phyloP scores from a whole-genome alignment of 2,797 vertebrate genomes.

The Manis crassicaudata region DNA sequence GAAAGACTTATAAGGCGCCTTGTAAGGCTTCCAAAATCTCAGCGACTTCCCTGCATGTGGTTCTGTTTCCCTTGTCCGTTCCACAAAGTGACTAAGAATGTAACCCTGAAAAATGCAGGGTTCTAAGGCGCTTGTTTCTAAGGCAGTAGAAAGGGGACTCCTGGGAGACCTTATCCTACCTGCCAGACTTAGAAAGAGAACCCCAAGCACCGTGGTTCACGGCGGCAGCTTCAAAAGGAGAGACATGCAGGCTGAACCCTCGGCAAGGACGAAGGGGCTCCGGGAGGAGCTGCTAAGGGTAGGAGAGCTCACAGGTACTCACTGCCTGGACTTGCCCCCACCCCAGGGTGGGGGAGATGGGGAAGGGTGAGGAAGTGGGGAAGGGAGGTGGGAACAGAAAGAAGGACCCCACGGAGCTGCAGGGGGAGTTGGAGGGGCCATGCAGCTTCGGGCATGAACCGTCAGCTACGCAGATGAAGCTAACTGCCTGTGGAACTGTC shows the following conservation, averaged over 20 bases:
- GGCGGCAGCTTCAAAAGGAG: background rate
- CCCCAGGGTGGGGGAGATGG: rapidly evolving
- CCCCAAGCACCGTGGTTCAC: background rate
- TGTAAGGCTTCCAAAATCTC: background rate
- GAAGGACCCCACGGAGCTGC: background rate
- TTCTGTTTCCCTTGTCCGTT: background rate
- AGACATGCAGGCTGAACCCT: background rate
- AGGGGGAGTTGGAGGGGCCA: rapidly evolving
- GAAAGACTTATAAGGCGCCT: background rate
- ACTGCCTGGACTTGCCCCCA: background rate
- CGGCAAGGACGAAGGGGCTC: background rate
- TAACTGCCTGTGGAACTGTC: background rate
- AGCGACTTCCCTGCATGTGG: background rate
- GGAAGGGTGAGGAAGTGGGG: rapidly evolving
- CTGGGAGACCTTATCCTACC: background rate
- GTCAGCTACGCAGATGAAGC: background rate
- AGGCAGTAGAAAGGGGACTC: background rate
- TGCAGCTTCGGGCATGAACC: background rate
- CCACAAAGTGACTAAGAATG: background rate
- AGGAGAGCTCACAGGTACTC: background rate
- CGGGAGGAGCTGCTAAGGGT: background rate
- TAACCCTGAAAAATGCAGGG: background rate
- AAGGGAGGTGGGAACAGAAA: background rate
- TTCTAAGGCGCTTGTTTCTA: background rate
- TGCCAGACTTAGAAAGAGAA: background rate